Conservation (phyloP, 1,140 invertebrate species). For the Frieseomelitta varia region DNA sequence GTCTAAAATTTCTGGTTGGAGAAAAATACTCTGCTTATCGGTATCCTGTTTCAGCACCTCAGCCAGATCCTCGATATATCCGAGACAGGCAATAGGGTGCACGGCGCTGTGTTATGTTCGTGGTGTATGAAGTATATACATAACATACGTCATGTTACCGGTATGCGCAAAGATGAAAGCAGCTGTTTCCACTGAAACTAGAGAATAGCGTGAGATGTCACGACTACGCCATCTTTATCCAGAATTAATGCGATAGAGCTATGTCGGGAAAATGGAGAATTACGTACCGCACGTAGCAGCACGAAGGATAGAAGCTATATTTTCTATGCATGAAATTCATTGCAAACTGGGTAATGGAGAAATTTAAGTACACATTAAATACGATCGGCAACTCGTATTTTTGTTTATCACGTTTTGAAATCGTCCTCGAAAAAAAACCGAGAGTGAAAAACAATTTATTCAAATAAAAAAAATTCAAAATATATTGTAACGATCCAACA, state of each 20-base stretch:
- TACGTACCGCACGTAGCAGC: background rate
- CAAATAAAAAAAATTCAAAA: too few species aligned
- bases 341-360: background rate
- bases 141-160: background rate
- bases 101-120: background rate
- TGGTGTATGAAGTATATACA: background rate
- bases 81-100: constrained; percentile 8
- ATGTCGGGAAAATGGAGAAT: background rate
- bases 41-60: background rate
- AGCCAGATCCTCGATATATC: background rate
- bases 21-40: background rate
- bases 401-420: too few species aligned
- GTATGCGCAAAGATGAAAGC: constrained; percentile 10
- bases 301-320: background rate
- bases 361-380: background rate
- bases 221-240: background rate
- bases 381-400: background rate
- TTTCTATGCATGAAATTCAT: background rate
- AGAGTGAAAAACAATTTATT: too few species aligned
- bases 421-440: too few species aligned
- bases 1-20: background rate
- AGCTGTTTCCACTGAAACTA: background rate
- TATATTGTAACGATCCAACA: too few species aligned
- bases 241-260: constrained; percentile 18
- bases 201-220: constrained; percentile 25